A percentile compares a stretch with the other conserved stretches of the same genome.
Conservation (phyloP, 2,888 invertebrate species). For the Callosobruchus maculatus region DNA sequence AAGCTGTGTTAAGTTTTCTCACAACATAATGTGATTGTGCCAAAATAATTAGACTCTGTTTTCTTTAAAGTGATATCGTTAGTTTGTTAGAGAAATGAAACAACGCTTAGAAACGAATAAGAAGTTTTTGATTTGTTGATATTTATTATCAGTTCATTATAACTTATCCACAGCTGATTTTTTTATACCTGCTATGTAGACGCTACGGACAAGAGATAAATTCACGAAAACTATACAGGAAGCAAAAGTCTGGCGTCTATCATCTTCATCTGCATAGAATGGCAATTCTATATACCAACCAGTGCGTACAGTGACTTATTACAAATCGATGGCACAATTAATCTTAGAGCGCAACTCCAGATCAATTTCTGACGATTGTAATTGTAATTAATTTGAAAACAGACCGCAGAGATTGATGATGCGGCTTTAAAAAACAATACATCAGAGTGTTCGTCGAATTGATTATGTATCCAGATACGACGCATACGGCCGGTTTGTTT, state of each 20-base stretch:
- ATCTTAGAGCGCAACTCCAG: constrained; percentile 12
- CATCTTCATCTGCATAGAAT: not conserved
- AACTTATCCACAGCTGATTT: too few species aligned
- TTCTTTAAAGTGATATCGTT: too few species aligned
- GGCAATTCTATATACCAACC: not conserved
- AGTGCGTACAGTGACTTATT: constrained; percentile 3
- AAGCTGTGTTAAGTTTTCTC: too few species aligned
- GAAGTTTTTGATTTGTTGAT: too few species aligned
- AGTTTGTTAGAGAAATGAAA: too few species aligned
- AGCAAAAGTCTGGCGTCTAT: not conserved
- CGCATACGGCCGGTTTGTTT: not conserved
- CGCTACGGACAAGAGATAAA: not conserved
- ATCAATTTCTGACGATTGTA: constrained; percentile 13
- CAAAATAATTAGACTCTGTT: too few species aligned
- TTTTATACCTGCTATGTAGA: too few species aligned
- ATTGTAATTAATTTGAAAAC: constrained; percentile 20
- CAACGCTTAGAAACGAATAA: too few species aligned
- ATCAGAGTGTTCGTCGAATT: not conserved
- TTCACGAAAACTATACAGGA: not conserved
- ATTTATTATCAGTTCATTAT: too few species aligned
- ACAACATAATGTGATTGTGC: too few species aligned
- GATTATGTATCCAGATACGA: not conserved
- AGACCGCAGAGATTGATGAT: not conserved
- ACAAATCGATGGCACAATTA: constrained; percentile 9
- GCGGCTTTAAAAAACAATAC: not conserved